Conservation (phyloP, 2,113 vertebrate genomes). For the Psittacula cyanocephala region DNA sequence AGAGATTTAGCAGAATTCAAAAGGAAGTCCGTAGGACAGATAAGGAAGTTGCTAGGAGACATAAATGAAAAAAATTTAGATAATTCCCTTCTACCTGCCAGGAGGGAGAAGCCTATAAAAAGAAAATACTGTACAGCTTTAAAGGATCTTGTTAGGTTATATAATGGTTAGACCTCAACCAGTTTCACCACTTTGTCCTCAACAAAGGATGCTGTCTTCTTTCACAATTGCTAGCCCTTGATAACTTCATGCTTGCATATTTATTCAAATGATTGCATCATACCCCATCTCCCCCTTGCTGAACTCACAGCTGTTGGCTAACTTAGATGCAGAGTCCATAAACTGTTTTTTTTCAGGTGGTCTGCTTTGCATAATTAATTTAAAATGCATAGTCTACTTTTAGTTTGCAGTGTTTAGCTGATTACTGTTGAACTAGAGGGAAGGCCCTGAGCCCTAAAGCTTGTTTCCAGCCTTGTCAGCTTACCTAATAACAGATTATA, state of each 20-base stretch:
- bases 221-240: background rate
- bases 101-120: background rate
- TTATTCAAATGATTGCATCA: background rate
- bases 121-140: background rate
- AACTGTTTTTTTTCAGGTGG: background rate
- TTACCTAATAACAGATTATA: background rate
- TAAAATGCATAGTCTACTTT: background rate
- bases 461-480: background rate
- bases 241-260: rapidly evolving
- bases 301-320: background rate
- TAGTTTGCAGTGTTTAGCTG: background rate
- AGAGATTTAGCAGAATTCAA: constrained; percentile 2
- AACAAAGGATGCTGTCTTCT: background rate
- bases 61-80: constrained; percentile 13
- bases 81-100: constrained; percentile 22
- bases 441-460: background rate
- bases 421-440: background rate
- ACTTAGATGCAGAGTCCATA: background rate
- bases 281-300: background rate
- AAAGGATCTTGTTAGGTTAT: background rate
- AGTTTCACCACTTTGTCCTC: background rate
- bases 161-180: background rate
- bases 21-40: background rate
- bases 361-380: background rate
- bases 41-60: constrained; percentile 13